phyloP scores from a whole-genome alignment of 1,140 invertebrate genomes.

The Mactra quadrangularis region DNA sequence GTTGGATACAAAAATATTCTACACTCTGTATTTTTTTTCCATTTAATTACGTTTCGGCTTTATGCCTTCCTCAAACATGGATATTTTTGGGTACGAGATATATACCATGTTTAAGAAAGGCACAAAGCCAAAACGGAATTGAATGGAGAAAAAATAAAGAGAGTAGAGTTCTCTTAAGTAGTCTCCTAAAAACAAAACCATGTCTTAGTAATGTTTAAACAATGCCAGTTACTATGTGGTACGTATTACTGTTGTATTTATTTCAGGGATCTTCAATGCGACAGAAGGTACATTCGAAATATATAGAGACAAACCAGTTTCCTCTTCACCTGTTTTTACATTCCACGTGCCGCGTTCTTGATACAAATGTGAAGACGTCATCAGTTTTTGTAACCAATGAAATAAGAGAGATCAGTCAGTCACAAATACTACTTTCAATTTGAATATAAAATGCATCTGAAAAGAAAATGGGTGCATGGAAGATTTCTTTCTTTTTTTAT shows the following conservation, averaged over 20 bases:
- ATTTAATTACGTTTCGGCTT: no score
- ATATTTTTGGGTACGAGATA: no score
- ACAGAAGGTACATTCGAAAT: not conserved
- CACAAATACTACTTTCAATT: no score
- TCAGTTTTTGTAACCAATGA: no score
- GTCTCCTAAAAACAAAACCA: not conserved
- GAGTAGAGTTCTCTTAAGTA: not conserved
- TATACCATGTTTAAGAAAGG: no score
- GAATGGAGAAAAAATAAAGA: not conserved
- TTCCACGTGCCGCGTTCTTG: not conserved
- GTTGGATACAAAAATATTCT: no score
- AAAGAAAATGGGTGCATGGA: no score
- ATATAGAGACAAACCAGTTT: not conserved
- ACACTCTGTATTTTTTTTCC: no score
- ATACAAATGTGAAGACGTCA: not conserved
- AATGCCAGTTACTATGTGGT: not conserved
- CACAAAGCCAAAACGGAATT: not conserved
- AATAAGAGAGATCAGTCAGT: no score
- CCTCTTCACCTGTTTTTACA: not conserved
- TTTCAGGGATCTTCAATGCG: slow-evolving; percentile 29
- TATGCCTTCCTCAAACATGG: no score
- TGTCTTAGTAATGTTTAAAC: not conserved
- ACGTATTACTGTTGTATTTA: not conserved
- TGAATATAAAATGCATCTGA: no score
- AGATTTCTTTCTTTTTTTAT: no score